Evolutionary conservation across 92 coral and sea anemone species (phyloP), one percentile per base, ranked within the genome.

Genomic region (Micromussa lordhowensis): DNA sequence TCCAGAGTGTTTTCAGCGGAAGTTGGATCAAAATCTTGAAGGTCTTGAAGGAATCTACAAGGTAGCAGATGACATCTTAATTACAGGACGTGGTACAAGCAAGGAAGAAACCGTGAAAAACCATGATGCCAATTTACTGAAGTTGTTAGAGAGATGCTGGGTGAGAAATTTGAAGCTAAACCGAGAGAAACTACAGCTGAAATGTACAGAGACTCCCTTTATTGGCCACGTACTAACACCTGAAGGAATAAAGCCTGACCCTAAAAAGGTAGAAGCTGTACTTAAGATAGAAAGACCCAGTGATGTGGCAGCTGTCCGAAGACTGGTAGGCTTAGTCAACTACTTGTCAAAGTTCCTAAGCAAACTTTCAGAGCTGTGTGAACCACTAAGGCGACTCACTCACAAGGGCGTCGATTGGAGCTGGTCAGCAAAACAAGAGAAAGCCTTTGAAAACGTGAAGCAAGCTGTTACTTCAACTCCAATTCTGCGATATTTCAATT

Each of bases 21-120:
- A n/a, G n/a, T n/a, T n/a, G n/a, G n/a, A n/a, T n/a, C n/a, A n/a
- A n/a, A n/a, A n/a, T n/a, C n/a, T n/a, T n/a, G n/a, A n/a, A n/a
- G n/a, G n/a, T n/a, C n/a, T n/a, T n/a, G n/a, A n/a, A n/a, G n/a
- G n/a, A n/a, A n/a, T n/a, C n/a, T n/a, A n/a, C n/a, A n/a, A n/a
- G n/a, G n/a, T n/a, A n/a, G n/a, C n/a, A n/a, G n/a, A n/a, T n/a
- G 83, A 90, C 74, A 90, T 90, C 75, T 89, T 90, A 5, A 59
- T 74, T 51, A 86, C 86, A 21, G 93, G 93, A 28, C 81, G 68
- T 36, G 93, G 84, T 4, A 82, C 22, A 28, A 64, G 51, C 51
- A 48, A 29, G 40, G 79, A 75, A 0, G 85, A 89, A 89, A 86
- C 85, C 22, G 59, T 30, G 57, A 82, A 40, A 30, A 87, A 91